Evolutionary conservation across 92 coral and sea anemone genomes (phyloP), one percentile per base, ranked within the genome.

Genomic region (Blastomussa wellsi): DNA sequence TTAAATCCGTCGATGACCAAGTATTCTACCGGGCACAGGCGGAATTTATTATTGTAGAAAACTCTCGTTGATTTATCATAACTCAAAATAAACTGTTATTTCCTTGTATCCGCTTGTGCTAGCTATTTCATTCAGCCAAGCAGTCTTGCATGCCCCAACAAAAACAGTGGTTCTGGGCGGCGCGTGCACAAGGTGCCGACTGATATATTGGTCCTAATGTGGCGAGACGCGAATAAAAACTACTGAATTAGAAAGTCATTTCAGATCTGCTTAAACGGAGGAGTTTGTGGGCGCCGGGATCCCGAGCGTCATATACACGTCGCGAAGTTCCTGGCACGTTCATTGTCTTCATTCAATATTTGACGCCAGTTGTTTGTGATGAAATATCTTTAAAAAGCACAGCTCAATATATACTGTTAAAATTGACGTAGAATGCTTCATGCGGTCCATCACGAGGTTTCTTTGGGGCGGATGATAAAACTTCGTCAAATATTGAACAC

Each of bases 261-360:
- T 33, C 48, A 37, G 26, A 36, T 8, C 47, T 55, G 66, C 69
- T 77, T 66, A 53, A 52, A 49, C 66, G 78, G 65, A 16, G 37
- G 47, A 12, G n/a, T 68, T 20, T 24, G 26, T n/a, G 69, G 53
- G 78, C 51, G 41, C 24, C 57, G 71, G 16, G 12, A n/a, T 32
- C 1, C 53, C 51, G 16, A 52, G 78, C 62, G 69, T 72, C 48
- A 36, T 36, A 60, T 71, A 52, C 71, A 76, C 33, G n/a, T n/a
- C n/a, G n/a, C n/a, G 35, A 52, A 53, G 49, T 82, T 82, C 86
- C 86, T 70, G 59, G 48, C 51, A 31, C 20, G 49, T 32, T 35
- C 68, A n/a, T n/a, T n/a, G n/a, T n/a, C n/a, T n/a, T n/a, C n/a
- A 69, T 35, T 35, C 85, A 71, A 72, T 82, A 72, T 82, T 26